Conservation (phyloP, 2,113 vertebrate genomes). For the Strix aluco region DNA sequence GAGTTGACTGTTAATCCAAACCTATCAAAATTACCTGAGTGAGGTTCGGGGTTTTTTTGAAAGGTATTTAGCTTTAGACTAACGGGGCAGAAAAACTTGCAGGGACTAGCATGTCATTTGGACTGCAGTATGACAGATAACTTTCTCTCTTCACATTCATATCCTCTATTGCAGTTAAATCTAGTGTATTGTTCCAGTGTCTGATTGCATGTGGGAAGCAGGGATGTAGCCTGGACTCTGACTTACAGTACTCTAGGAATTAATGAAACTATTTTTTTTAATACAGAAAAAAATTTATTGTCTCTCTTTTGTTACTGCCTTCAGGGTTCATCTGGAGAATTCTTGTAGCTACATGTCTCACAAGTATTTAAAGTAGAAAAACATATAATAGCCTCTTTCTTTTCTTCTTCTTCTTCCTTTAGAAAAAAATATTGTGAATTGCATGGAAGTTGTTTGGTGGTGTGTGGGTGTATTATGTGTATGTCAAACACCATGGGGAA, state of each 20-base stretch:
- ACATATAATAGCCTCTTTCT: background rate
- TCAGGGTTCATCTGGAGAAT: background rate
- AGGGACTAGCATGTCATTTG: background rate
- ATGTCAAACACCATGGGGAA: background rate
- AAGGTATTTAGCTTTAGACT: background rate
- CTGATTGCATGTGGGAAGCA: background rate
- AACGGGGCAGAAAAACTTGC: background rate
- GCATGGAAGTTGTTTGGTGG: background rate
- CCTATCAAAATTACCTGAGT: background rate
- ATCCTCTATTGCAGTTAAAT: background rate
- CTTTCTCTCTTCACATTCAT: background rate
- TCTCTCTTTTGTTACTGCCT: background rate
- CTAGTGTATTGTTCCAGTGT: background rate
- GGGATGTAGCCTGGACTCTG: background rate
- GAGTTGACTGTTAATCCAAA: background rate
- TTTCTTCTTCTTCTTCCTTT: background rate
- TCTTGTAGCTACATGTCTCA: background rate
- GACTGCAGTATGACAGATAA: background rate
- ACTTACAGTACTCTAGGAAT: background rate
- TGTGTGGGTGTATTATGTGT: background rate
- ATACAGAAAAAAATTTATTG: background rate
- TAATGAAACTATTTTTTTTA: background rate
- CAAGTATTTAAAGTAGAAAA: constrained; percentile 26
- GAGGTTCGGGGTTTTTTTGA: background rate
- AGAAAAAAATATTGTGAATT: background rate